Conservation (phyloP, 2,797 vertebrate genomes). For the Aratinga solstitialis region DNA sequence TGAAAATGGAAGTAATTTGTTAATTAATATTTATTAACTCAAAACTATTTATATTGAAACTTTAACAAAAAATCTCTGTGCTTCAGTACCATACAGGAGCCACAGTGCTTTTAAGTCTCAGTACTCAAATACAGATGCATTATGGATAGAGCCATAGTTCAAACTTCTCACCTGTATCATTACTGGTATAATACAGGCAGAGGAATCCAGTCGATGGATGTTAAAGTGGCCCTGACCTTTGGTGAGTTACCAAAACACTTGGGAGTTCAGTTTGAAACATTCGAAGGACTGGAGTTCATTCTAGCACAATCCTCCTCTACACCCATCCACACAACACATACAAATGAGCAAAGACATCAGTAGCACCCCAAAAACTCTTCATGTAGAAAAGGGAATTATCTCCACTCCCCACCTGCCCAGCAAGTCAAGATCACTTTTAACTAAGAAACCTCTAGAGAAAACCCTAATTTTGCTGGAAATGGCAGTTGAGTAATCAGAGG, state of each 20-base stretch:
- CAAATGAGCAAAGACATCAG: background rate
- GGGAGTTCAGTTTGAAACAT: background rate
- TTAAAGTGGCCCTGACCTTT: background rate
- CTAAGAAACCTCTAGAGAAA: constrained; percentile 20
- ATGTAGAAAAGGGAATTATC: background rate
- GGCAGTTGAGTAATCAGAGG: constrained; percentile 8
- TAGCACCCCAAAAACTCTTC: background rate
- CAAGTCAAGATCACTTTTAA: background rate
- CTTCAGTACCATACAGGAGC: background rate
- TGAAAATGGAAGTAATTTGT: constrained; percentile 45
- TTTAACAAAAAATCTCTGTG: background rate
- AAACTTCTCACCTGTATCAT: background rate
- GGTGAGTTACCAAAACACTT: background rate
- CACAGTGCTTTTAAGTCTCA: background rate
- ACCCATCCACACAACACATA: rapidly evolving
- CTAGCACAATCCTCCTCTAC: background rate
- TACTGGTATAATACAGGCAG: background rate
- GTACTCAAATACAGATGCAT: background rate
- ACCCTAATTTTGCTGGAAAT: constrained; percentile 31
- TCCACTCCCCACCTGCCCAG: background rate
- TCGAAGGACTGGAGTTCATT: background rate
- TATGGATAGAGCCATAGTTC: background rate
- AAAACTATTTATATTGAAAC: background rate
- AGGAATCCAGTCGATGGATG: background rate
- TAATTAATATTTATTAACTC: background rate